Conservation (phyloP, 2,113 vertebrate species). For the Oxygymnocypris stewartii region DNA sequence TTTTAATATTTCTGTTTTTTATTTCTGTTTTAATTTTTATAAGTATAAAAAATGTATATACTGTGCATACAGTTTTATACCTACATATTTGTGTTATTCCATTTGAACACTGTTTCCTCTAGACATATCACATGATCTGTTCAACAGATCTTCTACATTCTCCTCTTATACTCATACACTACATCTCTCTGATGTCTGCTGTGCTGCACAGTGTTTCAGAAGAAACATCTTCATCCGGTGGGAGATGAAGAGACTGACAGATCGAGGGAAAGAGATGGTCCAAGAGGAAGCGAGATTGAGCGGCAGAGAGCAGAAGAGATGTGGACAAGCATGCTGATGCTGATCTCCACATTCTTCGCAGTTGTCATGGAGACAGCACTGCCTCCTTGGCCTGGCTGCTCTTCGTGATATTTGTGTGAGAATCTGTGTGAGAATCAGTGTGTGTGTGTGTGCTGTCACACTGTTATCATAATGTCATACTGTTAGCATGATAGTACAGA, state of each 20-base stretch:
- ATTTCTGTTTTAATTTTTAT: no score
- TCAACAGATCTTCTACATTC: not conserved
- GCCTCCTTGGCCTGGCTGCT: conserved; percentile 48
- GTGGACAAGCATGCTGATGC: conserved; percentile 60
- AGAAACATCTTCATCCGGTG: conserved; percentile 28
- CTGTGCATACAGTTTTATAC: not conserved
- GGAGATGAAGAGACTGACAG: conserved; percentile 26
- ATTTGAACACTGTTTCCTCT: not conserved
- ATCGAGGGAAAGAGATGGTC: conserved; percentile 19
- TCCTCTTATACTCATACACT: conserved; percentile 1
- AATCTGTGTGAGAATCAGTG: conserved; percentile 19
- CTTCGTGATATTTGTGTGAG: conserved; percentile 30
- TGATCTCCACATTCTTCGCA: conserved; percentile 52
- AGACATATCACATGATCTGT: not conserved
- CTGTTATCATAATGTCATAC: conserved; percentile 13
- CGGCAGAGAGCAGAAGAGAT: conserved; percentile 35
- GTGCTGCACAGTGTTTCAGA: conserved; percentile 12
- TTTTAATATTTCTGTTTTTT: not conserved
- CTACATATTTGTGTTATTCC: not conserved
- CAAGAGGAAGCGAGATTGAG: conserved; percentile 10
- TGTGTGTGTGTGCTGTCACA: conserved; percentile 32
- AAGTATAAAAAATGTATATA: no score
- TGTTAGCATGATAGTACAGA: not conserved
- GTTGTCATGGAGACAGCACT: conserved; percentile 64
- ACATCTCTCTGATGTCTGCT: not conserved